phyloP scores from a whole-genome alignment of 2,113 vertebrate species.

The Chaetops frenatus region DNA sequence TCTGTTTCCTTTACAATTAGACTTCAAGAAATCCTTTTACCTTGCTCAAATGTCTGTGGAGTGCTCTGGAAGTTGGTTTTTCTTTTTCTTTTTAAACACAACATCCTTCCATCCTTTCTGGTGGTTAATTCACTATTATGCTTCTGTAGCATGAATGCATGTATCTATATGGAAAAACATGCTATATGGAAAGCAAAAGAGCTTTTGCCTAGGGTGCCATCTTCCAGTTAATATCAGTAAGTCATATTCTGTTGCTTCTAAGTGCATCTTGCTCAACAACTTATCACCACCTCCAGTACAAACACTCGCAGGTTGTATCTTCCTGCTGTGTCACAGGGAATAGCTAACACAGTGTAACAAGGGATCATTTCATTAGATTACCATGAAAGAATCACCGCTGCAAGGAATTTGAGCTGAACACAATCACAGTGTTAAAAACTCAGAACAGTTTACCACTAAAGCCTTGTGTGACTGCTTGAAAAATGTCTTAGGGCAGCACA shows the following conservation, averaged over 20 bases:
- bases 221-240: slow-evolving; percentile 46
- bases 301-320: not conserved
- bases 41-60: not conserved
- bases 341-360: not conserved
- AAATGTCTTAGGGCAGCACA: slow-evolving; percentile 48
- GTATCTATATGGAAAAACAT: not conserved
- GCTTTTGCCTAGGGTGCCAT: slow-evolving; percentile 7
- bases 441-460: slow-evolving; percentile 33
- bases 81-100: not conserved
- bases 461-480: slow-evolving; percentile 3
- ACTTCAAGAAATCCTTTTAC: not conserved
- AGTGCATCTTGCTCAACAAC: not conserved
- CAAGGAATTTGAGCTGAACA: slow-evolving; percentile 28
- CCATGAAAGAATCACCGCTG: not conserved
- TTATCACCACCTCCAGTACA: slow-evolving; percentile 8
- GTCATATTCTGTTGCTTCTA: not conserved
- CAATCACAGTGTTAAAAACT: slow-evolving; percentile 39
- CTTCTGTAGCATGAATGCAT: not conserved
- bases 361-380: slow-evolving; percentile 43
- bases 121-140: not conserved
- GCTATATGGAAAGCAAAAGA: not conserved
- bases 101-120: not conserved
- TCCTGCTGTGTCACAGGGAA: slow-evolving; percentile 35
- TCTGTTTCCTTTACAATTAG: not conserved
- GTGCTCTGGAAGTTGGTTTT: not conserved